Conservation (phyloP, 2,888 invertebrate genomes). For the Falcaria lacertinaria region DNA sequence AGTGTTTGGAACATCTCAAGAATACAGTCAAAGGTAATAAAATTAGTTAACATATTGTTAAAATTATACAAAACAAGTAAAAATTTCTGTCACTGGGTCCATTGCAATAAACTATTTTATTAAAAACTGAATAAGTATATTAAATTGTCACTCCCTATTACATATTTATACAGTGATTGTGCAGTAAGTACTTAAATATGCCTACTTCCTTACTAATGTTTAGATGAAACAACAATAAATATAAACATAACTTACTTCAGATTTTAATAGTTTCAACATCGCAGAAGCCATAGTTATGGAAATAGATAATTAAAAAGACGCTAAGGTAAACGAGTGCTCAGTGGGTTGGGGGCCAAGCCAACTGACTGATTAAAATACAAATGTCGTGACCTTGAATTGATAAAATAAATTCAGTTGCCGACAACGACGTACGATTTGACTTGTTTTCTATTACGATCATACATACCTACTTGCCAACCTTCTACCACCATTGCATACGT, state of each 20-base stretch:
- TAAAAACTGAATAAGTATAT: no score
- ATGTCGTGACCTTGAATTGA: conserved; percentile 72
- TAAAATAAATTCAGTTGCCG: conserved; percentile 55
- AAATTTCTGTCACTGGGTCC: no score
- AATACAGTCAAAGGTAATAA: no score
- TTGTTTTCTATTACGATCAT: conserved; percentile 7
- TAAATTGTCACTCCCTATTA: no score
- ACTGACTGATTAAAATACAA: conserved; percentile 73
- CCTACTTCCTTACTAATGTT: conserved; percentile 8
- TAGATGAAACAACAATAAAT: conserved; percentile 9
- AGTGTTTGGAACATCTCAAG: no score
- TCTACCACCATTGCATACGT: no score
- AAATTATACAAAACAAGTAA: no score
- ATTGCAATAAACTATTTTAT: no score
- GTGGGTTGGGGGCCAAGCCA: conserved; percentile 44
- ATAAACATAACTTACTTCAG: conserved; percentile 57
- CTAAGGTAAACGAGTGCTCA: conserved; percentile 33
- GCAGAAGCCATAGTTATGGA: conserved; percentile 50
- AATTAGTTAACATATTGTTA: no score
- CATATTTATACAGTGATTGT: no score
- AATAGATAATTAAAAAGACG: conserved; percentile 12
- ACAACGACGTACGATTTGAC: conserved; percentile 18
- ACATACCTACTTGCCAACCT: no score
- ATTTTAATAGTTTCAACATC: conserved; percentile 67
- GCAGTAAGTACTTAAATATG: conserved; percentile 12